Base-by-base conservation (phyloP, 2,888 invertebrate genomes). In the Mesoligia furuncula region DNA sequence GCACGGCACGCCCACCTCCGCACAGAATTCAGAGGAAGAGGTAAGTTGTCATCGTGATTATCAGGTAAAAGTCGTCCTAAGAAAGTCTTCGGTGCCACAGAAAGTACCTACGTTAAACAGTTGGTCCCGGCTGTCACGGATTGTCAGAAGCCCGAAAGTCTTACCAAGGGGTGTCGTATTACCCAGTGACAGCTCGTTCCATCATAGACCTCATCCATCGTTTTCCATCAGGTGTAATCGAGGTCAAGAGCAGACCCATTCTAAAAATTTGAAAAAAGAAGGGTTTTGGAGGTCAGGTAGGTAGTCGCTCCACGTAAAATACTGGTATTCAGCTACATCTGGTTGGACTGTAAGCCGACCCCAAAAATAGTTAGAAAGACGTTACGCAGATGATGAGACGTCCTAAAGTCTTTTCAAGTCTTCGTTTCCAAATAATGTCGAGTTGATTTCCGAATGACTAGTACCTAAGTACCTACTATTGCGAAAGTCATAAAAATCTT, bases 11-110 rank as follows among this genome's bases (percentile, higher is more conserved):
- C 57, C 81, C 0, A 8, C 71, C 1, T 68, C 87, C 0, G 72
- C 75, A 31, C 39, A 83, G 75, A 42, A 85, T 79, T 92, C 91
- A 0, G 92, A 92, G 65, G 91, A 90, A 78, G 92, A 92, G 88
- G 92, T 90, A 77, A 61, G 48, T 51, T 24, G 31, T 39, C 20
- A 31, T 11, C 4, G 6, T 27, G 9, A 11, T 72, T 24, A 20
- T 27, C 2, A 13, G 11, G 7, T 15, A n/a, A 36, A n/a, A 20
- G 2, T 27, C 0, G n/a, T 31, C 39, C 7, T 31, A 8, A 31
- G 61, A 27, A 59, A 8, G 27, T 59, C 59, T 15, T 27, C 59
- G 27, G 17, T 59, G 59, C 17, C 15, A 8, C 3, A 7, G 27
- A 59, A 59, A 59, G 27, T 27, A 57, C n/a, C n/a, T n/a, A n/a